A percentile compares a stretch with the other conserved stretches of the same genome.
Evolutionary conservation across 2,113 vertebrate genomes (phyloP).

Genomic region (Sinosuthora webbiana): DNA sequence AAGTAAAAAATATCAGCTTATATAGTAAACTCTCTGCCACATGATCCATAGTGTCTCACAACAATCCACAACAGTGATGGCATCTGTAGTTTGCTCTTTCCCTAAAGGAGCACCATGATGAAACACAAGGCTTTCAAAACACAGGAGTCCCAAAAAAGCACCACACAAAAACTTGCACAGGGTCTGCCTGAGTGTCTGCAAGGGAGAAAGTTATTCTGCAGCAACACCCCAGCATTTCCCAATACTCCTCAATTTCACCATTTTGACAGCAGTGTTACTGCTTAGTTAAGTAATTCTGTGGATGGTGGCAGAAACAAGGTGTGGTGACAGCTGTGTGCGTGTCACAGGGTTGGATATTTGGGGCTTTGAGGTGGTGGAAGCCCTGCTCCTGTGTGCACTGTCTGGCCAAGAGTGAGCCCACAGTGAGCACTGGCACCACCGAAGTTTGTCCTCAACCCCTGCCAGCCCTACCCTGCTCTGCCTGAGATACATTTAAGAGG

Average conservation of each 20-base stretch:
- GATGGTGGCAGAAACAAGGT: background rate
- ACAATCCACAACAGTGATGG: background rate
- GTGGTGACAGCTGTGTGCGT: background rate
- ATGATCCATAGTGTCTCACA: background rate
- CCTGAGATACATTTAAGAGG: background rate
- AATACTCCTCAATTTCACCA: background rate
- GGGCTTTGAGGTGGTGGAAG: background rate
- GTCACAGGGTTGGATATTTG: background rate
- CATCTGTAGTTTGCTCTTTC: background rate
- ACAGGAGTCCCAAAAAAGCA: background rate
- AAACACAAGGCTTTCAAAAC: background rate
- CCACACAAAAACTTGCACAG: background rate
- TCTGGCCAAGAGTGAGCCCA: background rate
- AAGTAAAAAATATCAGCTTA: background rate
- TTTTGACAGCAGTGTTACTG: background rate
- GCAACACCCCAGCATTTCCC: background rate
- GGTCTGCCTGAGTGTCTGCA: background rate
- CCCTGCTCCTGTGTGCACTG: background rate
- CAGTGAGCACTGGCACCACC: rapidly evolving
- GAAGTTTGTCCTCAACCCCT: rapidly evolving
- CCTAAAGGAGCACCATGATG: background rate
- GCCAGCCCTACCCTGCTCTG: background rate
- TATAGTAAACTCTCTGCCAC: background rate
- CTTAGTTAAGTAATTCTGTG: background rate
- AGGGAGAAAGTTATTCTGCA: background rate